These are phyloP conservation scores for Rhynchomys soricoides DNA, from an alignment of 2,113 vertebrate species.

Conservation along the genomic window DNA sequence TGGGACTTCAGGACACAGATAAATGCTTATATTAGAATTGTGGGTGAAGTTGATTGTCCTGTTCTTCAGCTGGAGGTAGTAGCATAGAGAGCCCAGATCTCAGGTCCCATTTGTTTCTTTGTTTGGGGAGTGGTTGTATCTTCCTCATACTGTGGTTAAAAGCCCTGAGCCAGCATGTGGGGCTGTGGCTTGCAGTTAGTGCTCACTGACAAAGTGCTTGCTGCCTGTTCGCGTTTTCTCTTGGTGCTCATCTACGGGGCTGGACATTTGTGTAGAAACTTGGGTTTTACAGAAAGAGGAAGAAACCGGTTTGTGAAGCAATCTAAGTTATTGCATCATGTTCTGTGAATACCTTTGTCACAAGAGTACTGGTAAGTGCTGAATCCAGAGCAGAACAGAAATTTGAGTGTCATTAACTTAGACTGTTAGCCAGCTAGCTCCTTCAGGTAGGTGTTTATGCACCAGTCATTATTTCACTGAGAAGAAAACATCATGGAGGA, in stretches of 20 bases:
- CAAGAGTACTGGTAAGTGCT: slow-evolving; percentile 7
- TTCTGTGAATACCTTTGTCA: slow-evolving; percentile 53
- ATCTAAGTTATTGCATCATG: slow-evolving; percentile 53
- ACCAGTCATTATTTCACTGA: background rate
- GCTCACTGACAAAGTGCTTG: background rate
- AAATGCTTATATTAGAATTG: background rate
- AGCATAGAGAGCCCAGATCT: background rate
- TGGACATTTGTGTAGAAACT: slow-evolving; percentile 45
- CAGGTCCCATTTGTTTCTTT: background rate
- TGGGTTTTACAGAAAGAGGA: slow-evolving; percentile 59
- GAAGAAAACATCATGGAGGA: background rate
- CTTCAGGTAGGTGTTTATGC: background rate
- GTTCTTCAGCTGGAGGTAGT: background rate
- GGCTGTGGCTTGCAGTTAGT: background rate
- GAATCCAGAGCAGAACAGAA: background rate
- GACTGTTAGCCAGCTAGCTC: slow-evolving; percentile 12
- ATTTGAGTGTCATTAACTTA: background rate
- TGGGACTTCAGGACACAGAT: background rate
- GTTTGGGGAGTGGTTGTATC: background rate
- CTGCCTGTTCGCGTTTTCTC: background rate
- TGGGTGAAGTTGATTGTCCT: background rate
- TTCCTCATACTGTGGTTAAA: background rate
- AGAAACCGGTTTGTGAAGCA: slow-evolving; percentile 67
- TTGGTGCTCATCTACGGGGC: background rate
- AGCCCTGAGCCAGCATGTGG: background rate